Base-by-base conservation (phyloP, 2,797 vertebrate species). In the Tachyglossus aculeatus region DNA sequence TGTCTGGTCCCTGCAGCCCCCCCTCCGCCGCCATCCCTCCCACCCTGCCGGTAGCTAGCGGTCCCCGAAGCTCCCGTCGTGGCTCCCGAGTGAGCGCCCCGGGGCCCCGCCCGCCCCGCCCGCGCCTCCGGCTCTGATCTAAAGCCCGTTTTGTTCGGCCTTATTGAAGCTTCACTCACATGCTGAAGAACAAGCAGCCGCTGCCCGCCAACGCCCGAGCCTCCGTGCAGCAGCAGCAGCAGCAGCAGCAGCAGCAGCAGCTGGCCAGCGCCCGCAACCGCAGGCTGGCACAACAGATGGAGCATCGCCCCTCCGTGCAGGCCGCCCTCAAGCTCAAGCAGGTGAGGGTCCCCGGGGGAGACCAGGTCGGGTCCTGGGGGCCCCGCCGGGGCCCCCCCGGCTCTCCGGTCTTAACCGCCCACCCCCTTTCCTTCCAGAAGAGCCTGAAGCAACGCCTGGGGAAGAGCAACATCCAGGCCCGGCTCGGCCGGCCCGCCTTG, bases 161-260 rank as follows among this genome's bases (percentile, higher is more conserved):
- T 94, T n/a, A n/a, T n/a, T 95, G 91, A 99, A 99, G 98, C 96
- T 99, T 99, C 92, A 99, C 98, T 96, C 98, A 98, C 93, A 99
- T 99, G 98, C 95, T 99, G 98, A 99, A 98, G 98, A 99, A 98
- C 96, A 99, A 99, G 96, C 96, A 96, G 90, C 96, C 96, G 89
- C 92, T 96, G 87, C 96, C 95, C 45, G 96, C 97, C 92, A 98
- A 95, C 93, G 94, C 99, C 94, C 95, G 96, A 71, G 96, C 98
- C 89, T 97, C 95, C 90, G 95, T 99, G 97, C 97, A 98, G 93
- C 91, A 92, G 85, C 96, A 96, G 89, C 96, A 97, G n/a, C 91
- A 92, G 85, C 96, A 96, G 89, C 96, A 97, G n/a, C 94, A 94
- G 89, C 97, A 97, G 87, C 97, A 99, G 90, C 97, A 98, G 91